Evolutionary conservation across 1,140 invertebrate species (phyloP).

Genomic region (Saccostrea cuccullata): DNA sequence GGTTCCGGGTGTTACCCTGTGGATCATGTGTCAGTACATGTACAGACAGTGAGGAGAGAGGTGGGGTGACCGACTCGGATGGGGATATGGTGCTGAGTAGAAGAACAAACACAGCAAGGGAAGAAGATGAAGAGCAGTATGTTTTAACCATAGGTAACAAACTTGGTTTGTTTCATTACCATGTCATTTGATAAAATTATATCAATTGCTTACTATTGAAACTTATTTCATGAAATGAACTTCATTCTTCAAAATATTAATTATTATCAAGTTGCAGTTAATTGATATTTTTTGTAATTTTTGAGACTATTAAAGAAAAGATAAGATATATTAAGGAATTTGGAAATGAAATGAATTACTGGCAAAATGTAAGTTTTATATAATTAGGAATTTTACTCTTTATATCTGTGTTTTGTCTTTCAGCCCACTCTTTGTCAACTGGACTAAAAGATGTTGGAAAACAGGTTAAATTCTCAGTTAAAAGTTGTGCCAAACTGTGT

Average conservation of each 20-base stretch:
- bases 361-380: too few species aligned
- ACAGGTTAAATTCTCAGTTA: background rate
- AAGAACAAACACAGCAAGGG: background rate
- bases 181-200: too few species aligned
- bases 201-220: too few species aligned
- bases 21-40: background rate
- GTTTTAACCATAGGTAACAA: conserved; percentile 17
- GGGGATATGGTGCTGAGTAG: background rate
- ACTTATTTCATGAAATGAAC: too few species aligned
- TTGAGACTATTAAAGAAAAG: too few species aligned
- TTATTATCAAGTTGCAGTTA: too few species aligned
- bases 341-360: too few species aligned
- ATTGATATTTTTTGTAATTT: too few species aligned
- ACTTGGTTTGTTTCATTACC: background rate
- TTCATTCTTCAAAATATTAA: too few species aligned
- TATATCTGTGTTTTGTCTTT: background rate
- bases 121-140: background rate
- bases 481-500: too few species aligned
- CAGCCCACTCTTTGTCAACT: conserved; percentile 22
- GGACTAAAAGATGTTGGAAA: conserved; percentile 40
- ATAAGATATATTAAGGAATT: too few species aligned
- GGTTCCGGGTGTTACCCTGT: background rate
- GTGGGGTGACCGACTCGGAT: background rate
- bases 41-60: background rate
- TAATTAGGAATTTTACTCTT: too few species aligned